Evolutionary conservation across 2,797 vertebrate genomes (phyloP).

Genomic region (Scolopax bukidnonensis): DNA sequence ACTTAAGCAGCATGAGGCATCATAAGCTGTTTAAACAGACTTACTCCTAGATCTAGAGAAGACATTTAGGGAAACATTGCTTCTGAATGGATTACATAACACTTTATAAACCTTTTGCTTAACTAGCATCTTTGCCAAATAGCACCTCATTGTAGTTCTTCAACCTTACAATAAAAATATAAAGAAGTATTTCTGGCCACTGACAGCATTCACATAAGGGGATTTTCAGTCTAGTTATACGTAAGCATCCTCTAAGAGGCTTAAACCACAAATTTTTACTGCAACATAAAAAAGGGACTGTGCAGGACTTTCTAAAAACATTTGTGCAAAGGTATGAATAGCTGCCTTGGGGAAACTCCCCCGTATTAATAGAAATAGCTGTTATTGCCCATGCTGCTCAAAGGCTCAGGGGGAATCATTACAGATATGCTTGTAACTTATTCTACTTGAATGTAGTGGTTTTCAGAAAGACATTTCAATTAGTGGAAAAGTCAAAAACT

Average conservation of each 20-base stretch:
- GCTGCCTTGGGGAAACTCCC: conserved; percentile 64
- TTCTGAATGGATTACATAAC: conserved; percentile 9
- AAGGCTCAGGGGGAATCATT: conserved; percentile 19
- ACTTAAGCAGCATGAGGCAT: not conserved
- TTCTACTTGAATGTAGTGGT: not conserved
- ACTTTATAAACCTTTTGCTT: conserved; percentile 15
- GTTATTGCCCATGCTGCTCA: not conserved
- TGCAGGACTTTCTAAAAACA: conserved; percentile 53
- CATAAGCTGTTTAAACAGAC: not conserved
- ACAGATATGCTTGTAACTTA: conserved; percentile 35
- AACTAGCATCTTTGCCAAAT: conserved; percentile 27
- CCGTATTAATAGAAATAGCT: conserved; percentile 53
- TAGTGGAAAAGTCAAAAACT: not conserved
- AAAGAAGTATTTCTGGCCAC: conserved; percentile 1
- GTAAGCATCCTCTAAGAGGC: conserved; percentile 54
- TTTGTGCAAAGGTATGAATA: conserved; percentile 46
- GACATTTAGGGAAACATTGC: not conserved
- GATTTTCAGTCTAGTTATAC: conserved; percentile 50
- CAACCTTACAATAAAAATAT: conserved; percentile 5
- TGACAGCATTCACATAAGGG: not conserved
- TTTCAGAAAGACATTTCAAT: conserved; percentile 39
- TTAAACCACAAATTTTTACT: conserved; percentile 67
- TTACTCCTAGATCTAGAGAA: not conserved
- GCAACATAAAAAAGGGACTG: not conserved
- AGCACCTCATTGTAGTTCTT: conserved; percentile 16